Conservation (phyloP, 64 coral and sea anemone species). For the Stichodactyla helianthus region DNA sequence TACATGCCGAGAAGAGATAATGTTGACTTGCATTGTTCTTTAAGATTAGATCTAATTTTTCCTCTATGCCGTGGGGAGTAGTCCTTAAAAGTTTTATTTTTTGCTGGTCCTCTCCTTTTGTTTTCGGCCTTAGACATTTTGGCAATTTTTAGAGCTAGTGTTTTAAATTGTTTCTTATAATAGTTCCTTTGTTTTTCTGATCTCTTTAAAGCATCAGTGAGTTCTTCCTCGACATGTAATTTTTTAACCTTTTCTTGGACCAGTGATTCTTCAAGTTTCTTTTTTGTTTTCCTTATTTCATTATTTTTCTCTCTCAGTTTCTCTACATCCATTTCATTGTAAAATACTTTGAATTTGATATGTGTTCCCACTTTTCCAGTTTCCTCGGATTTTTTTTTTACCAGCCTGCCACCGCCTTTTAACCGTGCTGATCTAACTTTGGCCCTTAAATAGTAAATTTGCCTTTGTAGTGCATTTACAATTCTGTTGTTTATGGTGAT, state of each 20-base stretch:
- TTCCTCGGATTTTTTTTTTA: neutral
- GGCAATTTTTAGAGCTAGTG: slow-evolving; percentile 8
- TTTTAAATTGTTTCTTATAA: slow-evolving; percentile 21
- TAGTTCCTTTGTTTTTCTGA: slow-evolving; percentile 20
- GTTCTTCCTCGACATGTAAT: slow-evolving; percentile 34
- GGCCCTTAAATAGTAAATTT: slow-evolving; percentile 9
- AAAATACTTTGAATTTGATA: too few relatives aligned
- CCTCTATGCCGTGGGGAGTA: slow-evolving; percentile 28
- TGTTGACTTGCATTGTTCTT: slow-evolving; percentile 38
- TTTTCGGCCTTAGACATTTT: neutral
- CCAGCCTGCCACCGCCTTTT: slow-evolving; percentile 21
- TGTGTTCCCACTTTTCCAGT: slow-evolving; percentile 21
- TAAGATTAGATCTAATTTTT: slow-evolving; percentile 33
- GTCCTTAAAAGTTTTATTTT: slow-evolving; percentile 11
- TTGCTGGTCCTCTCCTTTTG: slow-evolving; percentile 32
- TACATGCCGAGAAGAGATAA: slow-evolving; percentile 28
- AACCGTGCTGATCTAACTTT: slow-evolving; percentile 11
- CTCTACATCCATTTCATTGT: too few relatives aligned
- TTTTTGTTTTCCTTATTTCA: too few relatives aligned
- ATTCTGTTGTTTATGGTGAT: slow-evolving; percentile 34
- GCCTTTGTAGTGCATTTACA: slow-evolving; percentile 5
- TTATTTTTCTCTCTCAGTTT: too few relatives aligned
- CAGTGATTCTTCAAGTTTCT: slow-evolving; percentile 26
- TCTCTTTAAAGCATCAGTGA: slow-evolving; percentile 6
- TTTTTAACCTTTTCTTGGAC: slow-evolving; percentile 20